Base-by-base conservation (phyloP, 2,113 vertebrate genomes). In the Calypte anna region DNA sequence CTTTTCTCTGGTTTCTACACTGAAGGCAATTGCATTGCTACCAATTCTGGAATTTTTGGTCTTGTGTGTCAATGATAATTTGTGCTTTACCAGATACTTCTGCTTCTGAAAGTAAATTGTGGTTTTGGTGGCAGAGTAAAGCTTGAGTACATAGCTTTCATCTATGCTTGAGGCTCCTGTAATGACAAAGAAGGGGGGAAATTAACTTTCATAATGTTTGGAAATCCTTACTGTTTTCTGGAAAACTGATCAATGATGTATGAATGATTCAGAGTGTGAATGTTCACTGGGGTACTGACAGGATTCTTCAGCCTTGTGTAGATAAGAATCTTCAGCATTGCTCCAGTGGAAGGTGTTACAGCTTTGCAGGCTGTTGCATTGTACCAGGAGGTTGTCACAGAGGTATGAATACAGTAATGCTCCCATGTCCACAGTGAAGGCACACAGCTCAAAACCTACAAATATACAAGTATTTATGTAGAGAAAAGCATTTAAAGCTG, bases 81-180 rank as follows among this genome's bases (percentile, higher is more conserved):
- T 91, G 72, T 91, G 61, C 57, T 95, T 93, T 68, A 83, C 64
- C 53, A 90, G 68, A 75, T 93, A 82, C 33, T 38, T 78, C 79
- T 55, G 68, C 53, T 93, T 83, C 64, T 81, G 85, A 64, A 83
- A 83, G 54, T 77, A 75, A 90, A 91, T 81, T 82, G 55, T 89
- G 48, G n/a, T 54, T 91, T 85, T 72, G 19, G 59, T 90, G 82
- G 68, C 79, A 88, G 82, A 88, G 43, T 12, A 55, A 53, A 28
- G 9, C 67, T 91, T 91, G 84, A 90, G 94, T 86, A 92, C 80
- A 79, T 3, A 7, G 33, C 43, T 82, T 88, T 21, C 14, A 19
- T 38, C 21, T 20, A 73, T 68, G 48, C 87, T 44, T 62, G 79
- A 88, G 90, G 46, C 70, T 93, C 33, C 2, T 74, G 46, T n/a